Conservation (phyloP, 1,140 invertebrate genomes). For the Anthonomus grandis region DNA sequence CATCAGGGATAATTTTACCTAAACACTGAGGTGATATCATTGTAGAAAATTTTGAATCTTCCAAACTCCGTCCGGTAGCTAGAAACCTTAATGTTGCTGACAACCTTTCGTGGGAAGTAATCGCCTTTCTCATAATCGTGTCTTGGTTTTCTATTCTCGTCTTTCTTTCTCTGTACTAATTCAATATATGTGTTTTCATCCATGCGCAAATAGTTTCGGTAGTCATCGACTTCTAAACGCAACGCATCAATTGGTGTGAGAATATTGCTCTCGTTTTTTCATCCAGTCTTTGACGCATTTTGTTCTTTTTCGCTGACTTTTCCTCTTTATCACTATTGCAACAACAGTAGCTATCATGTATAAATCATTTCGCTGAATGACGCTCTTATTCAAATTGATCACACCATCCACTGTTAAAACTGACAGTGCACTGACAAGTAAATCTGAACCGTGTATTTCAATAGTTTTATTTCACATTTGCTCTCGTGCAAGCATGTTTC, state of each 20-base stretch:
- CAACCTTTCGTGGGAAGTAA: neutral
- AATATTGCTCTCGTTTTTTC: neutral
- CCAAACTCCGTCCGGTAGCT: constrained; percentile 30
- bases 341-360: neutral
- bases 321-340: neutral
- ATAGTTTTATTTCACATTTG: too few relatives aligned
- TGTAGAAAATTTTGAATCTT: too few relatives aligned
- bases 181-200: neutral
- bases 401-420: neutral
- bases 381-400: neutral
- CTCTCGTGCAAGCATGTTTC: too few relatives aligned
- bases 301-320: neutral
- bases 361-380: neutral
- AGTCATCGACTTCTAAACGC: neutral
- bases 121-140: neutral
- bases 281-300: neutral
- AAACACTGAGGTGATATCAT: too few relatives aligned
- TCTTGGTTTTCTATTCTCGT: neutral
- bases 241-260: neutral
- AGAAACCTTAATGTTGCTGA: constrained; percentile 37
- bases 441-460: too few relatives aligned
- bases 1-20: too few relatives aligned
- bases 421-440: neutral
- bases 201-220: neutral
- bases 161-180: neutral